Percentiles rank a stretch among this genome's conserved stretches.
Evolutionary conservation across 2,797 vertebrate species (phyloP).

Genomic region (Petrocephalus sullivani): DNA sequence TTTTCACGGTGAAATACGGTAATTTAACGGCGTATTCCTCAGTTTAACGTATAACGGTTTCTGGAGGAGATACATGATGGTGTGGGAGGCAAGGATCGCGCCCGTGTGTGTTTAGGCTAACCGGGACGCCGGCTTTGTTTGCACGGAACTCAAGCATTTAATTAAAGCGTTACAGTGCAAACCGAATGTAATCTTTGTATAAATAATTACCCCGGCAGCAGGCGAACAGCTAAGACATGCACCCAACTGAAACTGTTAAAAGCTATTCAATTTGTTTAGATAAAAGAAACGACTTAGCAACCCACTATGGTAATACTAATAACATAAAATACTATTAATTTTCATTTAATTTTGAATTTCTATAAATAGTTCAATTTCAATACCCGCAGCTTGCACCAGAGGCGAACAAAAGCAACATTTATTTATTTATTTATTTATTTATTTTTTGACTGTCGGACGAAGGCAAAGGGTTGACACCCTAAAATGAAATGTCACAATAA

Average conservation of each 20-base stretch:
- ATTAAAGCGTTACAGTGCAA: conserved; percentile 3
- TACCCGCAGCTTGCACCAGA: not conserved
- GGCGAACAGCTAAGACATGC: not conserved
- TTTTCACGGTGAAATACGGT: not conserved
- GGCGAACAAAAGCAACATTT: not conserved
- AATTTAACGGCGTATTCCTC: not conserved
- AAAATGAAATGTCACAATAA: not conserved
- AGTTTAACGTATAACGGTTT: not conserved
- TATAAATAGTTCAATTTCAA: conserved; percentile 4
- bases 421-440: not conserved
- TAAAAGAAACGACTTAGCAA: not conserved
- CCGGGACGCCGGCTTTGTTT: not conserved
- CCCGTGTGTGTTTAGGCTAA: not conserved
- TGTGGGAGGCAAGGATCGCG: not conserved
- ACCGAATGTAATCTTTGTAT: conserved; percentile 7
- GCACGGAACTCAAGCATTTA: conserved; percentile 12
- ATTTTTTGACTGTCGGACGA: not conserved
- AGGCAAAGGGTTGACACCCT: not conserved
- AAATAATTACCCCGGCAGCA: not conserved
- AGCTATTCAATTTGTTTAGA: conserved; percentile 12
- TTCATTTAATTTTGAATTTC: not conserved
- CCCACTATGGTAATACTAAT: not conserved
- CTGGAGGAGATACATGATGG: not conserved
- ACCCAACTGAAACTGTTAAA: conserved; percentile 1
- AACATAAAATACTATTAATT: not conserved